Conservation (phyloP, 2,797 vertebrate genomes). For the Bradypodion pumilum region DNA sequence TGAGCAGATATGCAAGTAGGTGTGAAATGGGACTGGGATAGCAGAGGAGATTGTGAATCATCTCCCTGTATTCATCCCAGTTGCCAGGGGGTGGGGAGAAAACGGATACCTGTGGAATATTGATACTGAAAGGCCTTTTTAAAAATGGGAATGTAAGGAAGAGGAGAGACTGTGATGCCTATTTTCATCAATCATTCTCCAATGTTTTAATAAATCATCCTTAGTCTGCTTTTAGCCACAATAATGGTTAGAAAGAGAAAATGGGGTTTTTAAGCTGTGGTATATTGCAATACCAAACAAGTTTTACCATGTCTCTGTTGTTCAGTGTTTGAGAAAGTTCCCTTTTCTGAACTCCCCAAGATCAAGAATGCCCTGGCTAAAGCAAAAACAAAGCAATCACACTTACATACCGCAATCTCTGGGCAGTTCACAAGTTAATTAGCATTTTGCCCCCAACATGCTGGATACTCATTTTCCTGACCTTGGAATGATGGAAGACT, state of each 20-base stretch:
- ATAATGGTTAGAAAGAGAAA: too few relatives aligned
- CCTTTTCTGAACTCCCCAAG: too few relatives aligned
- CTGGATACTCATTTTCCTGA: too few relatives aligned
- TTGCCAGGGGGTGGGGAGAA: background rate
- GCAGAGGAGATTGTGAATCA: background rate
- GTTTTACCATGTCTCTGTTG: background rate
- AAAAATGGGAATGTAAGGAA: background rate
- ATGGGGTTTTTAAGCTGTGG: background rate
- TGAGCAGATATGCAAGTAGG: slow-evolving; percentile 99
- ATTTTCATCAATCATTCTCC: background rate
- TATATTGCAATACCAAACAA: background rate
- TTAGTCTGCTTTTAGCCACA: background rate
- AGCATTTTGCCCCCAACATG: too few relatives aligned
- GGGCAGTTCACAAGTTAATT: too few relatives aligned
- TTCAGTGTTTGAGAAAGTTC: too few relatives aligned
- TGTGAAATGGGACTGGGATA: slow-evolving; percentile 10
- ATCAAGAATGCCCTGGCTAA: too few relatives aligned
- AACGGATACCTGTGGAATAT: background rate
- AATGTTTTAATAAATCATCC: background rate
- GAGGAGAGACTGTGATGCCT: background rate
- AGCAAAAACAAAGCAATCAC: too few relatives aligned
- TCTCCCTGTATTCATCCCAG: background rate
- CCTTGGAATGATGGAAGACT: too few relatives aligned
- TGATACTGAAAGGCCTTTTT: background rate
- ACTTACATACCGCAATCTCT: too few relatives aligned